Evolutionary conservation across 1,140 invertebrate species (phyloP), one percentile per base, ranked within the genome.

Genomic region (Leptinotarsa undecemlineata): DNA sequence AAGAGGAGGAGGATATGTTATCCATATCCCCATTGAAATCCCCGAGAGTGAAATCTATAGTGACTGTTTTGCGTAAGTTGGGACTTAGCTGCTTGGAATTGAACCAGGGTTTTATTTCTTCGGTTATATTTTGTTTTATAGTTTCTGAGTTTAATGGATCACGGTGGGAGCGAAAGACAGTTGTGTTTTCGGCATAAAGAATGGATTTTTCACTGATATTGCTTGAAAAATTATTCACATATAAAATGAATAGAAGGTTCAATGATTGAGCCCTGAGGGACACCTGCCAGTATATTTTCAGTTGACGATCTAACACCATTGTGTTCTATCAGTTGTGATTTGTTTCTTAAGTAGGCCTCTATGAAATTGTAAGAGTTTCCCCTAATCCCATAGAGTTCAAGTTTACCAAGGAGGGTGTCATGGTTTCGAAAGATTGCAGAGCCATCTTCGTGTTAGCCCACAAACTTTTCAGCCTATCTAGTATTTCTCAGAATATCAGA

Each of bases 341-440:
- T 69, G 2, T 48, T 48, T 48, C 21, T 48, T n/a, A 69, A 42
- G n/a, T 51, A 69, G n/a, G 68, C 17, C 48, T 69, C 48, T 48
- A 20, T 69, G 11, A 69, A 69, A 48, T 69, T 19, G 20, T 48
- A 48, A 3, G 68, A 47, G 20, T 48, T 42, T 19, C 42, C 48
- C 48, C 68, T 69, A 69, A 69, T 69, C 5, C 68, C 68, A 69
- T 69, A 69, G 33, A 47, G 17, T 19, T 48, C 17, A 8, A 69
- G 33, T 20, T 69, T 69, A 48, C 47, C 47, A 11, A 69, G 33
- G 17, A 69, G 47, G 33, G 51, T 48, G 33, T 42, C 48, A 48
- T 69, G 68, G 20, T 48, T 20, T 69, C n/a, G 47, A 69, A 19
- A 69, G 21, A 48, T 69, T 47, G 68, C 68, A 71, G 23, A 71